Evolutionary conservation across 2,797 vertebrate species (phyloP), one percentile per base, ranked within the genome.

Genomic region (Pseudochaenichthys georgianus): DNA sequence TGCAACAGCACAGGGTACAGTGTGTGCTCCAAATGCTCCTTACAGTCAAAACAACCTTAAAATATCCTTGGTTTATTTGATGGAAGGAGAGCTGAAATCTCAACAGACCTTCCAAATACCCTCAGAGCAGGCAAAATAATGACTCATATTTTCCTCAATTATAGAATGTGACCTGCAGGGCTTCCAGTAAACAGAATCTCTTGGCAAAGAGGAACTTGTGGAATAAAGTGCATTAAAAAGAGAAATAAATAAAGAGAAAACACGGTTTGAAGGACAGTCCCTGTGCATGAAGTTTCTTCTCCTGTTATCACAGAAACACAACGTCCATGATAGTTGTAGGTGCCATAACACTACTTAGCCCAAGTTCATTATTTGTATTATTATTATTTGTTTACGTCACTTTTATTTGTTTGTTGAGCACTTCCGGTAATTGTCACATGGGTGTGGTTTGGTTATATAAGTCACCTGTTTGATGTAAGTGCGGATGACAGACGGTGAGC

Each of bases 41-140:
- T 15, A 58, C 34, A 81, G 77, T 80, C 80, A 88, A 89, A 89
- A 85, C 71, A 91, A 81, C 64, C 81, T 81, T 79, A 73, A 91
- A 90, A 89, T 86, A 90, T 50, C 71, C 38, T 45, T 65, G 86
- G 85, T 90, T 92, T 91, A 90, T 89, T 85, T 87, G 59, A 83
- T 81, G 8, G 65, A 75, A 86, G 62, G 70, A 69, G 58, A 75
- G 72, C 72, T 64, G 67, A 87, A 70, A 82, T 75, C 81, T 89
- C 82, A 87, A 74, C 71, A 86, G 77, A 83, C 69, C 76, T 59
- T 87, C 74, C 47, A 69, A 89, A 86, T 86, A 84, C 84, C 83
- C 83, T 77, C 50, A 47, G 60, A 85, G 65, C 28, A 34, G 50
- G 67, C 63, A 86, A 78, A 84, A 84, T 76, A 80, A 78, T 88